Base-by-base conservation (phyloP, 1,140 invertebrate species). In the Cotesia glomerata region DNA sequence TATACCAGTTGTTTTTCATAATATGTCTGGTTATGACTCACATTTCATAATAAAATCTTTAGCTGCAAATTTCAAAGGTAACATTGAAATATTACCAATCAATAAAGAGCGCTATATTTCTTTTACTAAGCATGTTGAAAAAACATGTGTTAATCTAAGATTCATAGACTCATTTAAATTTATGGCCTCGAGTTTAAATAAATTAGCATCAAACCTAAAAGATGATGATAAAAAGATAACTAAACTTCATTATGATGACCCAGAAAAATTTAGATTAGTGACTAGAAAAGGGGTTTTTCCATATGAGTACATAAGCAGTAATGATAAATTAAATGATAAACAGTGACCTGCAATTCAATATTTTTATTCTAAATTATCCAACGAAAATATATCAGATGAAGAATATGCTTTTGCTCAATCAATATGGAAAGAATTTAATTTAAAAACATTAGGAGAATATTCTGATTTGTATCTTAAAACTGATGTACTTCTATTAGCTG, bases 401-500 rank as follows among this genome's bases (percentile, higher is more conserved):
- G 78, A 87, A 16, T 88, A 87, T 76, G 62, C 76, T 4, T 79
- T 81, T 77, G 82, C 83, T 16, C 14, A 75, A 62, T 75, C 81
- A 16, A 80, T 87, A 52, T 88, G 83, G 84, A 32, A 79, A 34
- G 51, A 74, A 14, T 88, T 88, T 74, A 56, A 76, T 5, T 81
- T 81, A 73, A 63, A 74, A 56, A 85, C 74, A 66, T 76, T 88
- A 74, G 75, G 77, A 5, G 82, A 88, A 69, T 88, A 86, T 77
- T 80, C 78, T n/a, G n/a, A n/a, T n/a, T n/a, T n/a, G n/a, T n/a
- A n/a, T n/a, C n/a, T n/a, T n/a, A n/a, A n/a, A n/a, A n/a, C n/a
- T n/a, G n/a, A n/a, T n/a, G n/a, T n/a, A n/a, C n/a, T n/a, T n/a
- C n/a, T n/a, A n/a, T n/a, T n/a, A n/a, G n/a, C n/a, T n/a, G n/a